Conservation (phyloP, 2,888 invertebrate genomes). For the Mylabris sibirica region DNA sequence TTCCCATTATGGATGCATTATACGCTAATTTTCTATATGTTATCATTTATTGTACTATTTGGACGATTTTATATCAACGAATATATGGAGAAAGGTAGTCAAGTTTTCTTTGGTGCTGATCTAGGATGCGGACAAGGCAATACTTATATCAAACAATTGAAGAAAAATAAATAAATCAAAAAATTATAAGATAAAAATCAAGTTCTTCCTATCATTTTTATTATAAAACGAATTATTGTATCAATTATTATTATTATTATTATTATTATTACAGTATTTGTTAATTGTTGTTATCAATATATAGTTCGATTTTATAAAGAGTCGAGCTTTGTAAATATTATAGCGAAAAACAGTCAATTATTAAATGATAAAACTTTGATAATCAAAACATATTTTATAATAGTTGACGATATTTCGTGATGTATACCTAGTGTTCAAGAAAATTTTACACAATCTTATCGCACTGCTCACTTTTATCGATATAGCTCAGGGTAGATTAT, state of each 20-base stretch:
- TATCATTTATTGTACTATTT: conserved; percentile 85
- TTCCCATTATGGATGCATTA: conserved; percentile 93
- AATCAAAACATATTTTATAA: not conserved
- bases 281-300: not conserved
- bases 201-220: conserved; percentile 1
- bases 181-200: not conserved
- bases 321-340: not conserved
- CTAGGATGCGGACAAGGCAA: conserved; percentile 69
- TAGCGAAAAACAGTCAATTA: conserved; percentile 6
- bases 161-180: not conserved
- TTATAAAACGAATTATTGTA: not conserved
- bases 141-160: conserved; percentile 59
- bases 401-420: not conserved
- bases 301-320: not conserved
- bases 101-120: conserved; percentile 65
- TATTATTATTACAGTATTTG: not conserved
- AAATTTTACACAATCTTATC: not conserved
- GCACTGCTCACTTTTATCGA: not conserved
- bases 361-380: not conserved
- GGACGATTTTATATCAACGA: conserved; percentile 87
- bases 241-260: not conserved
- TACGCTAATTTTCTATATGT: conserved; percentile 84
- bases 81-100: conserved; percentile 75
- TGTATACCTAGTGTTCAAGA: not conserved
- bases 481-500: not conserved